Percentiles rank a stretch among this genome's conserved stretches.
Conservation (phyloP, 2,113 vertebrate genomes). For the Aspiorhynchus laticeps region DNA sequence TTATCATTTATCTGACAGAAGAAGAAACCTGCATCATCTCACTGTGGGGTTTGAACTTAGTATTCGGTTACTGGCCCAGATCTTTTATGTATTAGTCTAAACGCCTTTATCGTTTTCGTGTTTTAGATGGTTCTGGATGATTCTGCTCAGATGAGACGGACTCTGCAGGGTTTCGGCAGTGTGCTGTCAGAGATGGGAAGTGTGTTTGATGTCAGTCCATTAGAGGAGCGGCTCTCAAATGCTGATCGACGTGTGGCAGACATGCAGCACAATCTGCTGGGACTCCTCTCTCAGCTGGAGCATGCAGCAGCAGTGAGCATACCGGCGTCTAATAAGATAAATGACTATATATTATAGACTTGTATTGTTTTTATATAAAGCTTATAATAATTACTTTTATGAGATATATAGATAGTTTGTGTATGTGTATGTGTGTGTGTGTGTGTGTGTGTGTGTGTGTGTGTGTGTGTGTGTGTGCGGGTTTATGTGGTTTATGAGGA, state of each 20-base stretch:
- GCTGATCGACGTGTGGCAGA: conserved; percentile 74
- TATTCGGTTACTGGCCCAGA: neutral
- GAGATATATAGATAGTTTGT: too few relatives aligned
- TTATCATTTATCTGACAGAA: neutral
- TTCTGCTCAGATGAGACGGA: conserved; percentile 83
- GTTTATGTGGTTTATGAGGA: too few relatives aligned
- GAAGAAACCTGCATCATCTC: neutral
- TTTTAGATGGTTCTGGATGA: conserved; percentile 88
- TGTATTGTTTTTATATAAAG: too few relatives aligned
- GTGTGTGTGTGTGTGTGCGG: too few relatives aligned
- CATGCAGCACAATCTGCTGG: conserved; percentile 81
- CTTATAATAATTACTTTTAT: too few relatives aligned
- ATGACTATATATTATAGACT: neutral
- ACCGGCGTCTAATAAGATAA: neutral
- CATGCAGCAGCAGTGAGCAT: conserved; percentile 84
- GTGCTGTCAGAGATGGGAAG: conserved; percentile 83
- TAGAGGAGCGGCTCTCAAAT: conserved; percentile 74
- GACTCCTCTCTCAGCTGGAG: conserved; percentile 81
- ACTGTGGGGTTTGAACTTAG: neutral
- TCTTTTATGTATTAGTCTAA: neutral
- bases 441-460: too few relatives aligned
- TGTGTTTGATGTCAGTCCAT: conserved; percentile 77
- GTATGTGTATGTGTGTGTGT: too few relatives aligned
- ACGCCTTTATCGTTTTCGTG: neutral
- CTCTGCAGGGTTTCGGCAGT: conserved; percentile 75